Base-by-base conservation (phyloP, 2,113 vertebrate species). In the Stegastes partitus region DNA sequence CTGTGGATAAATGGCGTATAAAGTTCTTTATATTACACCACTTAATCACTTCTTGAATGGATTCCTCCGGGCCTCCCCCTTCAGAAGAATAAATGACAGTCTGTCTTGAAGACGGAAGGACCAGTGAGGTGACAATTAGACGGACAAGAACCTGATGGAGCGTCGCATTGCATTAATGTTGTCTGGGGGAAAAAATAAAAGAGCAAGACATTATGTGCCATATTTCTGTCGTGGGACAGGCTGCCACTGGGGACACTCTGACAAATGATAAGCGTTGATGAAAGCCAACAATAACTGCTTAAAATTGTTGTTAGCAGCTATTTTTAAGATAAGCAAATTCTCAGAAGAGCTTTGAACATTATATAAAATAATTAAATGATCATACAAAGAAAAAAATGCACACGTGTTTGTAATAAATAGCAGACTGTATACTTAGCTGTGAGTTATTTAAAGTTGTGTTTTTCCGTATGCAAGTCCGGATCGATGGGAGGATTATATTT, bases 141-240 rank as follows among this genome's bases (percentile, higher is more conserved):
- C 77, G 75, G 75, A 90, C 86, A 84, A 79, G 71, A 85, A 87
- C 77, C 71, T 61, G 74, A 89, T 86, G 90, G 90, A 90, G 87
- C 93, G 77, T 92, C 89, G 86, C 90, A 90, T 89, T 74, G 87
- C 82, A 91, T 94, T 95, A 93, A 94, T 88, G 87, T 73, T 66
- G 89, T 93, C 89, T 80, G 81, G 84, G 76, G 81, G n/a, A 28
- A 82, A 87, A n/a, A 82, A 93, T 93, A 83, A 92, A 89, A 84
- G 76, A 82, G 54, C 72, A 80, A 66, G 44, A 69, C 71, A 74
- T 72, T 86, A 63, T 78, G 74, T 72, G 79, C 55, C 79, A 68
- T 74, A 61, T 85, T 89, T 68, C 78, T 83, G 55, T 83, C 75
- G 76, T 61, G 77, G 62, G 77, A 79, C 82, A 62, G 57, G 67